Conservation (phyloP, 1,140 invertebrate genomes). For the Pantala flavescens region DNA sequence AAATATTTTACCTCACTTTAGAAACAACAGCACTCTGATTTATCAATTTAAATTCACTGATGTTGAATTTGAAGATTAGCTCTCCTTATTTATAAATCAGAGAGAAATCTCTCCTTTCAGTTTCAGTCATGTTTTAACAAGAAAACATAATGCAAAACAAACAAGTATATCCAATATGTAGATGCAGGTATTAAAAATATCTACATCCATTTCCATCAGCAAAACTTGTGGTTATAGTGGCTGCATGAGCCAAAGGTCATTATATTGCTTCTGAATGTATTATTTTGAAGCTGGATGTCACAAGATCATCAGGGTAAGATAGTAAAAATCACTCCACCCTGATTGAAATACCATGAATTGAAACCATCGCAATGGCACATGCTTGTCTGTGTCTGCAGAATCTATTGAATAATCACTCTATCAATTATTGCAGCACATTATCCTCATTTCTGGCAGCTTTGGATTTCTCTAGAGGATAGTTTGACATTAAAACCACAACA, state of each 20-base stretch:
- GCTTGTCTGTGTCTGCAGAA: neutral
- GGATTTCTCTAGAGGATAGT: neutral
- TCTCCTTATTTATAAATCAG: neutral
- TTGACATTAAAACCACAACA: neutral
- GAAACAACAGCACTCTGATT: neutral
- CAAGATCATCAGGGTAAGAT: neutral
- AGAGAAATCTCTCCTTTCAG: neutral
- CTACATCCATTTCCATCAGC: neutral
- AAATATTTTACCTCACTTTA: neutral
- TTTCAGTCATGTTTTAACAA: neutral
- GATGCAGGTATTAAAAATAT: neutral
- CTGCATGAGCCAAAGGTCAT: neutral
- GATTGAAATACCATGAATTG: neutral
- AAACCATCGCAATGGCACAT: neutral
- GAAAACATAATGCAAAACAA: neutral
- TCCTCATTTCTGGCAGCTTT: neutral
- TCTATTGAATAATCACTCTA: neutral
- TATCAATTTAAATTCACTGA: neutral
- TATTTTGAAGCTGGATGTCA: too few relatives aligned
- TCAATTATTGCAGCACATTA: neutral
- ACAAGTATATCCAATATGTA: neutral
- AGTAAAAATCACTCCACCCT: neutral
- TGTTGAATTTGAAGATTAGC: neutral
- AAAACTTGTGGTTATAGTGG: neutral
- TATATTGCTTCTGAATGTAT: too few relatives aligned